These are phyloP conservation scores for Hypocryptadius cinnamomeus DNA, from an alignment of 2,113 vertebrate species.

Conservation along the genomic window DNA sequence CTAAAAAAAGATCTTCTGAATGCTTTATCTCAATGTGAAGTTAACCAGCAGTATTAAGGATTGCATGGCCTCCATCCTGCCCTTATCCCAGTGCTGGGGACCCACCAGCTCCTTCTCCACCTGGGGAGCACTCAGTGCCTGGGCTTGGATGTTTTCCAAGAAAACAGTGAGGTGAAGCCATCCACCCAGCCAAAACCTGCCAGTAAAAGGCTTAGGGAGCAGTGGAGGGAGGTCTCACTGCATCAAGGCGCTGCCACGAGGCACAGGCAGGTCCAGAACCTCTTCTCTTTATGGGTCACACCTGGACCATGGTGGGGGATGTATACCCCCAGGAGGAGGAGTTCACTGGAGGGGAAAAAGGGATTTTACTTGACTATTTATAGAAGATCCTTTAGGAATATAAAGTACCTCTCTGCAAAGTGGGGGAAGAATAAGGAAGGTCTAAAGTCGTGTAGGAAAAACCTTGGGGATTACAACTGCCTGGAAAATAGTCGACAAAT, in stretches of 20 bases:
- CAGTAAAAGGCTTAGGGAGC: not conserved
- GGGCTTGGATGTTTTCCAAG: not conserved
- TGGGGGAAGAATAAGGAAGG: not conserved
- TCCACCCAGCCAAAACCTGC: not conserved
- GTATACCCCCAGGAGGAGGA: not conserved
- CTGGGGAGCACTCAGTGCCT: accelerated
- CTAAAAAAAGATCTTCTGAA: not conserved
- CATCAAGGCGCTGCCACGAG: accelerated
- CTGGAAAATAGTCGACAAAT: constrained; percentile 42
- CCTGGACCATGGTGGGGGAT: accelerated
- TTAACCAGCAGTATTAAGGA: not conserved
- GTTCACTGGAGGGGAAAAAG: not conserved
- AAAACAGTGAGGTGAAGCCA: not conserved
- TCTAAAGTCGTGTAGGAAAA: not conserved
- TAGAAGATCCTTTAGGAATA: not conserved
- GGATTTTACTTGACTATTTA: constrained; percentile 5
- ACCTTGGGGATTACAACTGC: constrained; percentile 2
- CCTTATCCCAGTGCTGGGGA: not conserved
- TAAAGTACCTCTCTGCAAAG: not conserved
- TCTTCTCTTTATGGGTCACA: not conserved
- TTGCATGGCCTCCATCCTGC: not conserved
- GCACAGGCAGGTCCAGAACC: not conserved
- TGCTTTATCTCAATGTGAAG: constrained; percentile 20
- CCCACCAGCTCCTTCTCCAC: not conserved
- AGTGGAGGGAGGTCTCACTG: not conserved